Evolutionary conservation across 2,113 vertebrate species (phyloP).

Genomic region (Echinops telfairi): DNA sequence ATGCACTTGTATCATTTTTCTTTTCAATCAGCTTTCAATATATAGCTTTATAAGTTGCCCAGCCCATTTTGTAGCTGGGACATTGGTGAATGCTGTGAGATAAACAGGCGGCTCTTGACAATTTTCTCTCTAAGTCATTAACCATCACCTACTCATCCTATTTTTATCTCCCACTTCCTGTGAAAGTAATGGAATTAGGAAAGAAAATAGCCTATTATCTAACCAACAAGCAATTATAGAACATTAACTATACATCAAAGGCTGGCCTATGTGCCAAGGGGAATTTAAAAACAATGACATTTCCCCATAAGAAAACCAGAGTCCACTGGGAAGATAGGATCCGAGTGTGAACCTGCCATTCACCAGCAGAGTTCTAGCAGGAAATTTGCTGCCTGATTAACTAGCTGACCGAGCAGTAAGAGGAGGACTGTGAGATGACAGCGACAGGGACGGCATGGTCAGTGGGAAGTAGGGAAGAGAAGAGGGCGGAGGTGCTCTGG

Average conservation of each 20-base stretch:
- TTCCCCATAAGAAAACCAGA: not conserved
- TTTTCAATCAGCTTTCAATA: not conserved
- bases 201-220: not conserved
- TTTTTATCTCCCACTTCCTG: not conserved
- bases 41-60: not conserved
- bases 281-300: not conserved
- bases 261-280: not conserved
- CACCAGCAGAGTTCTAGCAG: not conserved
- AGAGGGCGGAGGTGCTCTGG: not conserved
- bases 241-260: too few relatives aligned
- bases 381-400: not conserved
- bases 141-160: not conserved
- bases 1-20: not conserved
- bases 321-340: not conserved
- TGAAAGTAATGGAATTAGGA: not conserved
- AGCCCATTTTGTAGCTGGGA: not conserved
- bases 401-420: not conserved
- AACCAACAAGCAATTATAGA: not conserved
- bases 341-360: not conserved
- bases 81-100: not conserved
- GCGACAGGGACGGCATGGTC: too few relatives aligned
- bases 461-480: not conserved
- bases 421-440: not conserved
- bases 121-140: too few relatives aligned
- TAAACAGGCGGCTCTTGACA: not conserved